Percentiles rank a stretch among this genome's conserved stretches.
Evolutionary conservation across 2,888 invertebrate species (phyloP).

Genomic region (Cataglyphis altisquamis): DNA sequence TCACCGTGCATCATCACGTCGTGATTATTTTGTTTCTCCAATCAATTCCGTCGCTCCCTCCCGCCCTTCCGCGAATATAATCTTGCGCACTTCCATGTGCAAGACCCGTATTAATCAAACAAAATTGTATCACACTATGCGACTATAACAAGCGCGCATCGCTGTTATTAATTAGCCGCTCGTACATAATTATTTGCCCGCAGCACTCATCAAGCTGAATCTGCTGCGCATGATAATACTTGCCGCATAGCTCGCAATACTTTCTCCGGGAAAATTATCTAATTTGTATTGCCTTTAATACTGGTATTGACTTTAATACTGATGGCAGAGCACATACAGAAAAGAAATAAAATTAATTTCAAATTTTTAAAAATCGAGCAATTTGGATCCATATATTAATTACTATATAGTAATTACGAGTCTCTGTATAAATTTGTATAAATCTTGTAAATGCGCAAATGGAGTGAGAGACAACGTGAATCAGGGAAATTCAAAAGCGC

Average conservation of each 20-base stretch:
- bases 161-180: conserved; percentile 39
- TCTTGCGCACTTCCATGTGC: neutral
- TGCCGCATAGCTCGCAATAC: neutral
- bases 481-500: neutral
- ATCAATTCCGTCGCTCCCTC: conserved; percentile 8
- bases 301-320: neutral
- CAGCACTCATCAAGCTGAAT: conserved; percentile 3
- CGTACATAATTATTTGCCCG: conserved; percentile 30
- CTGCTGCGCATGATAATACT: neutral
- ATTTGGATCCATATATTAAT: neutral
- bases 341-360: neutral
- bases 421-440: neutral
- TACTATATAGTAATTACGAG: neutral
- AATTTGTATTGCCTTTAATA: neutral
- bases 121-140: conserved; percentile 25
- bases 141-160: conserved; percentile 30
- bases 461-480: neutral
- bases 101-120: conserved; percentile 33
- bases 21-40: conserved; percentile 42
- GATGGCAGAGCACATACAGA: neutral
- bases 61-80: neutral
- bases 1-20: conserved; percentile 31
- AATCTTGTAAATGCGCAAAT: neutral
- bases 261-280: neutral
- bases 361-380: neutral